These are phyloP conservation scores for Eidolon dupreanum DNA, from an alignment of 2,797 vertebrate species.

Conservation along the genomic window DNA sequence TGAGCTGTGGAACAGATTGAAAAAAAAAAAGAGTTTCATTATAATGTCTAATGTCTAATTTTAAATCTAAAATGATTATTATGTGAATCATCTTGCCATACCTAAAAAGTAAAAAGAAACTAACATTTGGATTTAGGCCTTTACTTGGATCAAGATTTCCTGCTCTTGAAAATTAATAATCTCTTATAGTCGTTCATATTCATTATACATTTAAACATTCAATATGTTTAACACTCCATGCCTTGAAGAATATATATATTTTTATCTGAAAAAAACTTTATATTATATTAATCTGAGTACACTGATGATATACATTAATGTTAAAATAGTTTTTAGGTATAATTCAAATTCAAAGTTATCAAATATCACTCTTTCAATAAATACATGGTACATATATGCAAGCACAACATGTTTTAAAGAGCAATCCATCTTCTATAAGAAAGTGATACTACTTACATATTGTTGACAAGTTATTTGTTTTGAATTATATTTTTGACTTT, in stretches of 20 bases:
- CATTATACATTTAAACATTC: neutral
- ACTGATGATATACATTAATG: neutral
- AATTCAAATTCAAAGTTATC: neutral
- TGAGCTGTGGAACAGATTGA: neutral
- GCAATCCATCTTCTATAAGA: neutral
- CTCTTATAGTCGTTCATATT: neutral
- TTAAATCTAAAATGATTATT: neutral
- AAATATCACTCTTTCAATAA: neutral
- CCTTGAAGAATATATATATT: neutral
- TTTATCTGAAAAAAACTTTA: neutral
- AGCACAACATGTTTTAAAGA: neutral
- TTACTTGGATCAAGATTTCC: neutral
- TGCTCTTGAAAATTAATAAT: neutral
- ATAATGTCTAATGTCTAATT: neutral
- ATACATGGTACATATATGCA: neutral
- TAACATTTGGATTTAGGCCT: neutral
- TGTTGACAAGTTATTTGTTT: neutral
- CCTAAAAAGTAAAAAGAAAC: neutral
- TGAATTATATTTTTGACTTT: neutral
- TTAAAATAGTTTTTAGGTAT: neutral
- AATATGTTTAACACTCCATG: neutral
- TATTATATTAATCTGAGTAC: neutral
- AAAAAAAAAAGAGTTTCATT: neutral
- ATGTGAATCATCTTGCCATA: neutral
- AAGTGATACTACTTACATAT: neutral